Conservation (phyloP, 1,140 invertebrate species). For the Bombus cullumanus region DNA sequence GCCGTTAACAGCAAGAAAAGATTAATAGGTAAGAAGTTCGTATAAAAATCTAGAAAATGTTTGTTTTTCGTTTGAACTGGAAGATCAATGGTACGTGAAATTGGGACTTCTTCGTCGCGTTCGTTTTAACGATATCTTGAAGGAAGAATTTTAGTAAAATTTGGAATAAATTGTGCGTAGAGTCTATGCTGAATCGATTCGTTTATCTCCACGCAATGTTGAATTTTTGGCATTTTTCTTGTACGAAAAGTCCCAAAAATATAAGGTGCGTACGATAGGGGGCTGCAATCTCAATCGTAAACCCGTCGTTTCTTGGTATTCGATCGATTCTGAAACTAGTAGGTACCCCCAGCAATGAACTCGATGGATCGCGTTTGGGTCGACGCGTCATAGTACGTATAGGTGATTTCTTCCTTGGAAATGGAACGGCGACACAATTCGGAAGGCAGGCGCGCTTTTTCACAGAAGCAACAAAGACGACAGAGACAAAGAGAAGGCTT, state of each 20-base stretch:
- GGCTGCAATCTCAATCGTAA: background rate
- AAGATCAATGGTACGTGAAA: background rate
- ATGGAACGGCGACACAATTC: background rate
- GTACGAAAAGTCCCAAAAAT: background rate
- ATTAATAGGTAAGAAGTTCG: background rate
- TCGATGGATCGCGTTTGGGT: background rate
- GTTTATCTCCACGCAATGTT: background rate
- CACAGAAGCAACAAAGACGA: background rate
- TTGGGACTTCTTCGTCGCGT: background rate
- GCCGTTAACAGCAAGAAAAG: background rate
- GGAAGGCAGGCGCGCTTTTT: background rate
- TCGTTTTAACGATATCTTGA: background rate
- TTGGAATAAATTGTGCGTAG: background rate
- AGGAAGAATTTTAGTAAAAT: background rate
- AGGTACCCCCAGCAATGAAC: background rate
- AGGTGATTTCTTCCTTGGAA: background rate
- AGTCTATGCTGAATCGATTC: background rate
- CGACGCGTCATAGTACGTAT: background rate
- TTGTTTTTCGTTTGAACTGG: background rate
- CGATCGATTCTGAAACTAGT: background rate
- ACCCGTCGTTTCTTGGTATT: background rate
- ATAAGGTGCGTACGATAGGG: background rate
- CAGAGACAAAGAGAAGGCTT: background rate
- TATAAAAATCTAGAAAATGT: background rate
- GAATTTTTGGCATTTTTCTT: no score